Evolutionary conservation across 1,140 invertebrate genomes (phyloP), one percentile per base, ranked within the genome.

Genomic region (Aradophagus sp.): DNA sequence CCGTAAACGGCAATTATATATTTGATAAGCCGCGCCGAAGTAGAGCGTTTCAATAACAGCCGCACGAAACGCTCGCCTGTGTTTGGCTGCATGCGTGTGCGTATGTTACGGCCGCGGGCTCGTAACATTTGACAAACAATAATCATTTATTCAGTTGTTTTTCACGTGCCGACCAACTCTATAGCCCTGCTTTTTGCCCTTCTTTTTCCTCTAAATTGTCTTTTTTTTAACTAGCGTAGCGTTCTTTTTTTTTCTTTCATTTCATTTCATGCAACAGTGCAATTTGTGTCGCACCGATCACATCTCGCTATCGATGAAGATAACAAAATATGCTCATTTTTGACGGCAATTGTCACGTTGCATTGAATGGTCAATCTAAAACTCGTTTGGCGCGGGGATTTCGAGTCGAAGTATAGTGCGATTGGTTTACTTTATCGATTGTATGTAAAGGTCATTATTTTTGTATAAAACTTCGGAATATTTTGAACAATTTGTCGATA

Each of bases 131-230:
- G 70, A 63, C 70, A 68, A 73, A 73, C 63, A 73, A 65, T 59
- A 55, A 73, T 73, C 70, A 73, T 73, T 73, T 73, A 73, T 73
- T 73, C 70, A 73, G 56, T 67, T 73, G 70, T 73, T 73, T 73
- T 73, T 67, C 62, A 55, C 63, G 39, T 42, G 32, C 42, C 34
- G 38, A 17, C 5, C 42, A 35, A 53, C 47, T 50, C 12, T 36
- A 45, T 36, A 44, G 36, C 53, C 26, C 44, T 44, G 53, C 29
- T 41, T n/a, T 23, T 36, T 15, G 12, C 42, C 38, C n/a, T n/a
- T n/a, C n/a, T n/a, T n/a, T n/a, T n/a, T n/a, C n/a, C n/a, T n/a
- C n/a, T n/a, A n/a, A n/a, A n/a, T n/a, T n/a, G n/a, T n/a, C n/a
- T n/a, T n/a, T n/a, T n/a, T n/a, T n/a, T n/a, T n/a, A n/a, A n/a